Evolutionary conservation across 2,888 invertebrate genomes (phyloP).

Genomic region (Cactoblastis cactorum): DNA sequence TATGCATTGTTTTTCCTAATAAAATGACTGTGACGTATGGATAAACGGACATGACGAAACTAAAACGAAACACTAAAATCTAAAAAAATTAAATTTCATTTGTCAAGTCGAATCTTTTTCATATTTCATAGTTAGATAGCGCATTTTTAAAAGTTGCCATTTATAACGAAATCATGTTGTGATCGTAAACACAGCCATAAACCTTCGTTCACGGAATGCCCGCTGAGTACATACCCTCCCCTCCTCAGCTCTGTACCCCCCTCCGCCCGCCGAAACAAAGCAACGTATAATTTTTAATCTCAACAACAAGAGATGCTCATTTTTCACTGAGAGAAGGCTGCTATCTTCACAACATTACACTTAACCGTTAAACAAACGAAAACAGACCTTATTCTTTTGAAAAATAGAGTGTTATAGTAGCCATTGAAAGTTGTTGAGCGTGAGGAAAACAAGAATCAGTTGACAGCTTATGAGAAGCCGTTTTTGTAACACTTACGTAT

Average conservation of each 20-base stretch:
- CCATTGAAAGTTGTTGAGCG: conserved; percentile 21
- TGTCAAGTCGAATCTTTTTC: neutral
- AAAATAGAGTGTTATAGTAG: conserved; percentile 25
- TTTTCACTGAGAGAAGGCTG: conserved; percentile 57
- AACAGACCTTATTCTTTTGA: conserved; percentile 29
- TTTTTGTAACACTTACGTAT: conserved; percentile 34
- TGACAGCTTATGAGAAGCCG: conserved; percentile 63
- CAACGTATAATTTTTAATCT: conserved; percentile 70
- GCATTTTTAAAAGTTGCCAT: conserved; percentile 3
- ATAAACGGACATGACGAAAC: too few relatives aligned
- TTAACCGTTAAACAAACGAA: conserved; percentile 20
- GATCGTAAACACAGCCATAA: conserved; percentile 3
- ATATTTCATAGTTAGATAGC: conserved; percentile 8
- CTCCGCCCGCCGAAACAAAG: conserved; percentile 41
- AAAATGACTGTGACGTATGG: too few relatives aligned
- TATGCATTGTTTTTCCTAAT: too few relatives aligned
- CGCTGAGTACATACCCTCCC: conserved; percentile 16
- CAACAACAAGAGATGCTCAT: conserved; percentile 67
- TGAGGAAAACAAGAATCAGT: conserved; percentile 40
- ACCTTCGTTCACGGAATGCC: conserved; percentile 2
- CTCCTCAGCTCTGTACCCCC: conserved; percentile 6
- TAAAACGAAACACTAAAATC: too few relatives aligned
- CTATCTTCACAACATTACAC: conserved; percentile 24
- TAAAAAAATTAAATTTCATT: too few relatives aligned
- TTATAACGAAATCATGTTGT: conserved; percentile 8